Evolutionary conservation across 2,888 invertebrate species (phyloP).

Genomic region (Hanleya hanleyi): DNA sequence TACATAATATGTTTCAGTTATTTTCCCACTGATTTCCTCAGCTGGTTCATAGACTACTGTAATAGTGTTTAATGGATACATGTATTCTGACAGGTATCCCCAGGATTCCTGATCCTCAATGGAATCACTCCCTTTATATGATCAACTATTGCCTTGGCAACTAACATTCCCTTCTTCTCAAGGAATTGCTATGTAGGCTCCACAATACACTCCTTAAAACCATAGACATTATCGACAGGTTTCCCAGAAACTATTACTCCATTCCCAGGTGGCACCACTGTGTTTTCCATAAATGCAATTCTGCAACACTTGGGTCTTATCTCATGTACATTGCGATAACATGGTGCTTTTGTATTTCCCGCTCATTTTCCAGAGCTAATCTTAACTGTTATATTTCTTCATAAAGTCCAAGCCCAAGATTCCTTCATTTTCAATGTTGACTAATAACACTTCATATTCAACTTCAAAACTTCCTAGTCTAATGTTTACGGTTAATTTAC

Average conservation of each 20-base stretch:
- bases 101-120: slow-evolving; percentile 13
- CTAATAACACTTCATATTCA: background rate
- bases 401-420: background rate
- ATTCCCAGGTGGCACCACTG: too few relatives aligned
- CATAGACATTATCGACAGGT: too few relatives aligned
- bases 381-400: background rate
- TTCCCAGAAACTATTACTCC: too few relatives aligned
- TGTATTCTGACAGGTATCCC: slow-evolving; percentile 13
- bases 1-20: too few relatives aligned
- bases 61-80: background rate
- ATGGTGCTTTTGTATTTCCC: background rate
- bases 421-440: background rate
- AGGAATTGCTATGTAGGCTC: background rate
- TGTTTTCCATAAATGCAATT: too few relatives aligned
- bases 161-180: background rate
- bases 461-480: background rate
- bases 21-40: too few relatives aligned
- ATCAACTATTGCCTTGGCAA: slow-evolving; percentile 14
- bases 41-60: too few relatives aligned
- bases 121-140: slow-evolving; percentile 11
- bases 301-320: background rate
- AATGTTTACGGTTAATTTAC: background rate
- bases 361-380: background rate
- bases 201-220: background rate
- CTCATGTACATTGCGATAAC: background rate